Evolutionary conservation across 2,888 invertebrate species (phyloP).

Genomic region (Hanleya hanleyi): DNA sequence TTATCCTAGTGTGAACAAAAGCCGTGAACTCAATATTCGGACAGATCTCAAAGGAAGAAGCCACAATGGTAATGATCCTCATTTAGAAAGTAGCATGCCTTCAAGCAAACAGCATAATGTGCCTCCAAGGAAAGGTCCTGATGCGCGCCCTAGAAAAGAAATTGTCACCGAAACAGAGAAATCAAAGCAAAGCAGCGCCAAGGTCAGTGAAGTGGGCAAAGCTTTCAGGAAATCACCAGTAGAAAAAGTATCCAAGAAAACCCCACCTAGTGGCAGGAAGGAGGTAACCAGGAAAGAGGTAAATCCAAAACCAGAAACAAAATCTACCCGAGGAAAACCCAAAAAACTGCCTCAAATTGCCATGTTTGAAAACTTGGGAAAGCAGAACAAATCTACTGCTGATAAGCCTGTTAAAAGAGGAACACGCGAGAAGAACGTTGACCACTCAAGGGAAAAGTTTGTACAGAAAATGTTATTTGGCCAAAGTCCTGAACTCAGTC

Average conservation of each 20-base stretch:
- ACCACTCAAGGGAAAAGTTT: not conserved
- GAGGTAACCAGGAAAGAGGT: not conserved
- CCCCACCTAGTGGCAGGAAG: not conserved
- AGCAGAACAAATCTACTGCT: not conserved
- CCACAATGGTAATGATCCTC: too few species aligned
- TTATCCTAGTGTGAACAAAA: too few species aligned
- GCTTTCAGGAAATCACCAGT: not conserved
- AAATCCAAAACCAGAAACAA: not conserved
- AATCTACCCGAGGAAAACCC: not conserved
- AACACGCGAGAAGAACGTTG: not conserved
- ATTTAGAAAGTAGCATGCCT: too few species aligned
- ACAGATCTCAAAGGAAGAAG: too few species aligned
- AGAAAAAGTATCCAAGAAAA: not conserved
- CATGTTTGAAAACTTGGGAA: conserved; percentile 4
- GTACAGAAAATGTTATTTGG: not conserved
- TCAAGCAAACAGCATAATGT: too few species aligned
- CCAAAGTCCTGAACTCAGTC: too few species aligned
- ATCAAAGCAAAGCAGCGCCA: not conserved
- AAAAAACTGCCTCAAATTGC: conserved; percentile 5
- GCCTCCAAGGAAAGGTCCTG: too few species aligned
- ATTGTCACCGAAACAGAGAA: not conserved
- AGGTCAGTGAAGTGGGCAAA: too few species aligned
- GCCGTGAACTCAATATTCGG: too few species aligned
- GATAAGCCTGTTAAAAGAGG: not conserved
- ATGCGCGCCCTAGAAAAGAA: too few species aligned